These are phyloP conservation scores for Syngnathus typhle DNA, from an alignment of 2,113 vertebrate species.

Conservation along the genomic window DNA sequence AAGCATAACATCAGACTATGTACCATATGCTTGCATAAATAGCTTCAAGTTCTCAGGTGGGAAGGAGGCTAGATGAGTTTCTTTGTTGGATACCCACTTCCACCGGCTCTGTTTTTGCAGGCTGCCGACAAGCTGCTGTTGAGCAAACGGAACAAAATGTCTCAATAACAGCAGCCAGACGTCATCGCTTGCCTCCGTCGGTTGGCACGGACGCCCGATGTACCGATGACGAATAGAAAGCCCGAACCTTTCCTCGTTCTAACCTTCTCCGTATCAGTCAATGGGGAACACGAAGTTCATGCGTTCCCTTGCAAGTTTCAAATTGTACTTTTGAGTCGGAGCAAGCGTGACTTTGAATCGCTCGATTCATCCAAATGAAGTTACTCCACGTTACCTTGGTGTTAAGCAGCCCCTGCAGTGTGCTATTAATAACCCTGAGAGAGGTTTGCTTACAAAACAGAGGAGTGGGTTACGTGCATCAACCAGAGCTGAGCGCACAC, in stretches of 20 bases:
- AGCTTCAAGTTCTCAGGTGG: conserved; percentile 35
- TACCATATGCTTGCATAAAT: conserved; percentile 44
- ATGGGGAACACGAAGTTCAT: no score
- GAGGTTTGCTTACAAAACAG: conserved; percentile 78
- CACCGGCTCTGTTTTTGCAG: conserved; percentile 40
- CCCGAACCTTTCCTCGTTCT: background rate
- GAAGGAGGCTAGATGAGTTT: background rate
- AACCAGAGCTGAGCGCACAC: conserved; percentile 48
- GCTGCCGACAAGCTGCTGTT: conserved; percentile 30
- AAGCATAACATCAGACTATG: conserved; percentile 25
- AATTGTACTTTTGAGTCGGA: background rate
- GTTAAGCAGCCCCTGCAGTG: conserved; percentile 67
- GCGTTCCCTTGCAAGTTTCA: background rate
- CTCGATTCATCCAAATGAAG: background rate
- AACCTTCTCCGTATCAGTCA: no score
- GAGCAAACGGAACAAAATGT: conserved; percentile 61
- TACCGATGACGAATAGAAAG: background rate
- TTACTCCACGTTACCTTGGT: conserved; percentile 1
- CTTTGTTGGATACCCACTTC: conserved; percentile 31
- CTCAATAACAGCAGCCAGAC: conserved; percentile 52
- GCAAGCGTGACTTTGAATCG: background rate
- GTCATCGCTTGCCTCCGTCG: conserved; percentile 41
- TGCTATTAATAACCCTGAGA: conserved; percentile 73
- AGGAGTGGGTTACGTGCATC: conserved; percentile 62
- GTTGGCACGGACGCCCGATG: background rate